Evolutionary conservation across 1,140 invertebrate species (phyloP), one percentile per base, ranked within the genome.

Genomic region (Drosophila teissieri): DNA sequence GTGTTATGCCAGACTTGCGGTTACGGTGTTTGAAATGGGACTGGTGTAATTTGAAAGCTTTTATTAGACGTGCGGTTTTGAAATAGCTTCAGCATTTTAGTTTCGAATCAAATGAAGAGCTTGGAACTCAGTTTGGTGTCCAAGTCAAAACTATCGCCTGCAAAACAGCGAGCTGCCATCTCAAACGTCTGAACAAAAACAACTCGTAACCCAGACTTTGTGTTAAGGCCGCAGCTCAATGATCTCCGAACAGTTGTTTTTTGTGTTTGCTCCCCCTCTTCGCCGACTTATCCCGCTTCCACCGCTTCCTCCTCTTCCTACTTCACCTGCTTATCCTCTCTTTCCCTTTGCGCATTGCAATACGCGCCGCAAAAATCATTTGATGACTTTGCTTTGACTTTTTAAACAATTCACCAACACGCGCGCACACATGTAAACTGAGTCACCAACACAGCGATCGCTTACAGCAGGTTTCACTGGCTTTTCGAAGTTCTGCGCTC

Each of bases 311-410:
- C 10, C 31, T n/a, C 51, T 45, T 27, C 46, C 45, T 48, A 14
- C 37, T 44, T 45, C 48, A 12, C 39, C 31, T 24, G 14, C 14
- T 44, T 36, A n/a, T 45, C 31, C 24, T 65, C 36, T 19, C 7
- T 17, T 36, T 7, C 14, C 42, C 34, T 45, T 69, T 65, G 51
- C 54, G 73, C 48, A 77, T 36, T 77, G 78, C 61, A 81, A 49
- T 58, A 60, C 49, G 45, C 54, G 48, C 63, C 27, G 40, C 72
- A 31, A 55, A 61, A 61, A 49, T 58, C 60, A 45, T 56, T 75
- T 61, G 45, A 64, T 88, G 84, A 88, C 84, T 78, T 88, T 88
- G 84, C 84, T 88, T 89, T 89, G 84, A 88, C 84, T 83, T 88
- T 31, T 31, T 31, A 1, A 31, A 8, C 76, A 76, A 86, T 48